Evolutionary conservation across 1,140 invertebrate species (phyloP).

Genomic region (Lepidotrigona ventralis): DNA sequence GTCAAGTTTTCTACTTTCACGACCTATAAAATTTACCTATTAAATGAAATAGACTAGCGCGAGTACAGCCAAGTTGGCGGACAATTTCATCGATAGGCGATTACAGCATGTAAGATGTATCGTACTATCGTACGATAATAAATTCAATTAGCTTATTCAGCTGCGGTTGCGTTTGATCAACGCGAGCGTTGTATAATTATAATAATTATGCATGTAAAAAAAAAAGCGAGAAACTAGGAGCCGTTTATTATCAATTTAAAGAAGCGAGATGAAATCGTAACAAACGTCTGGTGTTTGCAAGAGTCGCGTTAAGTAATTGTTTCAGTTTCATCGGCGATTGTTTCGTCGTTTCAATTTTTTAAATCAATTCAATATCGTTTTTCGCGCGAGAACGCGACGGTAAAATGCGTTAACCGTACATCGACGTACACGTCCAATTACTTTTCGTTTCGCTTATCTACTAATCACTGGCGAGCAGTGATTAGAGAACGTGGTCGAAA

Average conservation of each 20-base stretch:
- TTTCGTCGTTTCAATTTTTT: neutral
- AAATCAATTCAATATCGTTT: too few species aligned
- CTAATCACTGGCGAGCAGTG: too few species aligned
- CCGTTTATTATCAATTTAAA: neutral
- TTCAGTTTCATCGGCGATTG: neutral
- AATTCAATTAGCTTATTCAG: conserved; percentile 18
- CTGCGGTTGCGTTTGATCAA: conserved; percentile 18
- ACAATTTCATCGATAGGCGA: neutral
- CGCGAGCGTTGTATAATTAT: conserved; percentile 49
- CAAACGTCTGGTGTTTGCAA: too few species aligned
- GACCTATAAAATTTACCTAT: neutral
- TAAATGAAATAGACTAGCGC: neutral
- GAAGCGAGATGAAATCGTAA: neutral
- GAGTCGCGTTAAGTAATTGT: neutral
- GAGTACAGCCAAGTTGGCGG: neutral
- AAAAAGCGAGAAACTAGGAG: neutral
- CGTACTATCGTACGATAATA: conserved; percentile 2
- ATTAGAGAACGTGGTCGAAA: neutral
- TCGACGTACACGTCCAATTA: neutral
- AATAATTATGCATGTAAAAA: neutral
- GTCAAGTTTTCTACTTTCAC: neutral
- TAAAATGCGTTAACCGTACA: neutral
- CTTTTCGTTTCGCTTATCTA: neutral
- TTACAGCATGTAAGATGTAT: neutral
- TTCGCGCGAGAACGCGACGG: neutral